These are phyloP conservation scores for Formica aserva DNA, from an alignment of 2,888 invertebrate species.

Conservation along the genomic window DNA sequence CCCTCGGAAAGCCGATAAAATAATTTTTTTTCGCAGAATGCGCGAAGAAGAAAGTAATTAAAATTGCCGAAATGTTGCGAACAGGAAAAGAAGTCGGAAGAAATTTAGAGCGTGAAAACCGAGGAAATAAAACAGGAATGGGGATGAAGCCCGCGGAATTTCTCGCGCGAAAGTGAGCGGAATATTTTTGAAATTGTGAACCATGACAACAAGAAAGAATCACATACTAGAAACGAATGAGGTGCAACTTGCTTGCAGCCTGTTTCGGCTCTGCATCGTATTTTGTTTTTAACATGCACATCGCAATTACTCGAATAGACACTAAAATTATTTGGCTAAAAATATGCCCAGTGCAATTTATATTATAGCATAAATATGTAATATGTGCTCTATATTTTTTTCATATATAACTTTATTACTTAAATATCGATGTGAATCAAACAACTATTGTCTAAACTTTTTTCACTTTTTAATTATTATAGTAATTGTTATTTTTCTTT, in stretches of 20 bases:
- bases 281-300: conserved; percentile 4
- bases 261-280: neutral
- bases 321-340: neutral
- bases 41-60: neutral
- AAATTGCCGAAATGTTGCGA: conserved; percentile 29
- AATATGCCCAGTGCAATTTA: neutral
- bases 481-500: neutral
- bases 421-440: neutral
- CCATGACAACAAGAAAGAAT: conserved; percentile 64
- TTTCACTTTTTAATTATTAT: neutral
- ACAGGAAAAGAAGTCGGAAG: conserved; percentile 37
- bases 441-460: neutral
- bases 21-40: neutral
- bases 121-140: conserved; percentile 62
- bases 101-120: conserved; percentile 62
- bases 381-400: neutral
- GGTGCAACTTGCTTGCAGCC: conserved; percentile 22
- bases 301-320: conserved; percentile 6
- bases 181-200: conserved; percentile 62
- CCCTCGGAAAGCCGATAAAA: neutral
- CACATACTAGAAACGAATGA: conserved; percentile 55
- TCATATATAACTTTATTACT: neutral
- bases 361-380: neutral
- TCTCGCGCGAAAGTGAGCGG: conserved; percentile 50
- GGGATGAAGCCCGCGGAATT: conserved; percentile 46